These are phyloP conservation scores for Parotocinclus haroldoi DNA, from an alignment of 2,797 vertebrate genomes.

Conservation along the genomic window DNA sequence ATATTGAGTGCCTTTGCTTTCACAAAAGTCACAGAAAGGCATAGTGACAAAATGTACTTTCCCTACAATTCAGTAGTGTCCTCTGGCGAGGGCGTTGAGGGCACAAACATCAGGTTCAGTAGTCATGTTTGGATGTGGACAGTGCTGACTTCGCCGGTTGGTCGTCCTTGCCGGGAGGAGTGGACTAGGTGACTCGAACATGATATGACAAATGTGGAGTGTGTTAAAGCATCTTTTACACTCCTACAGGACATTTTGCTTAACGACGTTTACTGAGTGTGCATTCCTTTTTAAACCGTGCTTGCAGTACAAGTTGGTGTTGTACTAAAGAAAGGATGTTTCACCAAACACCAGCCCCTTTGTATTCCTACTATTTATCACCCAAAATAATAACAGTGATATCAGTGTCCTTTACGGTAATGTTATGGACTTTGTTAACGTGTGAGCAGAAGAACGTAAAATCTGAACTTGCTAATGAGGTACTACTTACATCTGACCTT, in stretches of 20 bases:
- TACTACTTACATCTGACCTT: slow-evolving; percentile 31
- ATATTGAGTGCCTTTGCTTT: too few species aligned
- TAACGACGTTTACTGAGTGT: too few species aligned
- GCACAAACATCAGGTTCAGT: slow-evolving; percentile 28
- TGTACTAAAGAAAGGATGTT: too few species aligned
- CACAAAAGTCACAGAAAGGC: neutral
- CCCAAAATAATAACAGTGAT: too few species aligned
- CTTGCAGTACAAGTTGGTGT: too few species aligned
- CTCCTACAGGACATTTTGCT: neutral
- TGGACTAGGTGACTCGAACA: slow-evolving; percentile 16
- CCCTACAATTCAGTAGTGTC: slow-evolving; percentile 36
- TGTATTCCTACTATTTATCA: too few species aligned
- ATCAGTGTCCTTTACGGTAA: too few species aligned
- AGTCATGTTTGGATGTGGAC: slow-evolving; percentile 35
- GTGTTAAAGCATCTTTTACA: slow-evolving; percentile 20
- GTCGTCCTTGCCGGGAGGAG: slow-evolving; percentile 43
- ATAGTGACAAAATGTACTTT: slow-evolving; percentile 19
- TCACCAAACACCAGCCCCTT: too few species aligned
- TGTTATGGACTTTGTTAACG: too few species aligned
- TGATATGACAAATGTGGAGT: slow-evolving; percentile 28
- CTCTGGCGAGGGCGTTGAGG: slow-evolving; percentile 13
- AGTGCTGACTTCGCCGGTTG: slow-evolving; percentile 32
- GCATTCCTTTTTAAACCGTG: too few species aligned
- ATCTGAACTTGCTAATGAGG: slow-evolving; percentile 30
- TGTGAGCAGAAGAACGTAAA: slow-evolving; percentile 9